phyloP scores from a whole-genome alignment of 2,797 vertebrate genomes.

The Alfaro cultratus region DNA sequence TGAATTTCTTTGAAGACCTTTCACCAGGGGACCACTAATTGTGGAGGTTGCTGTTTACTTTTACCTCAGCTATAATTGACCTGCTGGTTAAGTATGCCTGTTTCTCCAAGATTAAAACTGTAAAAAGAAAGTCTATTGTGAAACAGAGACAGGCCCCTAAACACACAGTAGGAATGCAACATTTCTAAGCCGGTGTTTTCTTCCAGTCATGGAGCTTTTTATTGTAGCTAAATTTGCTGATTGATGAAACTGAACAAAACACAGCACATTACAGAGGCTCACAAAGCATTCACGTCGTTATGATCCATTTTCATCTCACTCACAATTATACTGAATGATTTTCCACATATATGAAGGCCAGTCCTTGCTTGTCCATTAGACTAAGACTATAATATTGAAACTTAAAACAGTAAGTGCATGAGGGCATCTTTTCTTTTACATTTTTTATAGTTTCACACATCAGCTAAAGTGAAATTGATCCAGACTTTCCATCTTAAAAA shows the following conservation, averaged over 20 bases:
- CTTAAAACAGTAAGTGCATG: neutral
- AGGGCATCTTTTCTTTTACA: constrained; percentile 40
- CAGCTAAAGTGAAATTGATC: constrained; percentile 51
- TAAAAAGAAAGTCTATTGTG: constrained; percentile 8
- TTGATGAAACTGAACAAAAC: neutral
- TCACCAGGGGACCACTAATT: neutral
- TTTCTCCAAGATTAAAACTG: constrained; percentile 1
- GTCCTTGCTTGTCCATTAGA: neutral
- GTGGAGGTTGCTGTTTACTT: neutral
- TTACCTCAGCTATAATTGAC: constrained; percentile 11
- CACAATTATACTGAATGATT: constrained; percentile 4
- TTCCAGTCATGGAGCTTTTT: neutral
- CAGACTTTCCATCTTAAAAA: constrained; percentile 41
- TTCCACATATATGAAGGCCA: constrained; percentile 7
- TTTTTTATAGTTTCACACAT: constrained; percentile 39
- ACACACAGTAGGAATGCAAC: neutral
- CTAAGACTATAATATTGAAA: neutral
- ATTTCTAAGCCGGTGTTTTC: neutral
- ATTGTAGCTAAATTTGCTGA: too few relatives aligned
- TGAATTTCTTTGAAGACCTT: neutral
- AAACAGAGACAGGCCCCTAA: neutral
- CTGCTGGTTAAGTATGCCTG: constrained; percentile 8
- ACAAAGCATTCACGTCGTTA: neutral
- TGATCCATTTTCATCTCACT: constrained; percentile 16
- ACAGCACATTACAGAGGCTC: constrained; percentile 7